Evolutionary conservation across 64 coral and sea anemone genomes (phyloP), one percentile per base, ranked within the genome.

Genomic region (Catalaphyllia jardinei): DNA sequence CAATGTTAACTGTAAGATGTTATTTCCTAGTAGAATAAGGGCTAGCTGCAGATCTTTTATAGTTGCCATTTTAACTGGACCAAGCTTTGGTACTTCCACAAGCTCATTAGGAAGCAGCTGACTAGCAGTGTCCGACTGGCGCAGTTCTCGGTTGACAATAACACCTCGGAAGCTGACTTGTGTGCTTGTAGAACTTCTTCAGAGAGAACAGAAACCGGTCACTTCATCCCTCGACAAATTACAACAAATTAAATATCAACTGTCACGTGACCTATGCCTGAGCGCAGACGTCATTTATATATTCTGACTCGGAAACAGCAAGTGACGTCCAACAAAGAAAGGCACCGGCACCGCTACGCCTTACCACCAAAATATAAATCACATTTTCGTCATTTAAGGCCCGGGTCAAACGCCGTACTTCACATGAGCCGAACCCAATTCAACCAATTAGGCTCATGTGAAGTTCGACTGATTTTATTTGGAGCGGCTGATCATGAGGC

Each of bases 141-240:
- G 92, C 20, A 86, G 77, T 71, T 94, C 95, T 35, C 95, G 91
- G 31, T 64, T 46, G 31, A 85, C 24, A 62, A 97, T 88, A 10
- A 80, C 22, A 35, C 91, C 95, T 69, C 77, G 82, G 62, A 93
- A 97, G 61, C 81, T 97, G 20, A 97, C 92, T 60, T 92, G 90
- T 2, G 54, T 24, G 20, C 20, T 71, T 20, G 62, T n/a, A 27
- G 81, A 59, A 81, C 29, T 2, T 5, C 42, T 28, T 8, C 79
- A 80, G 29, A 31, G 1, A 30, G 6, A 19, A 63, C 35, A 1
- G 31, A 13, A 82, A 39, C 30, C 16, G 64, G 6, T 0, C 6
- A 24, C 0, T 51, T 78, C 18, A 10, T 25, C 50, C 25, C 24
- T 52, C 10, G 10, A 57, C 20, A 78, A 20, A 27, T 6, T 1